Percentiles rank a stretch among this genome's conserved stretches.
These are phyloP conservation scores for Uropetala carovei DNA, from an alignment of 2,888 invertebrate genomes.

Conservation along the genomic window DNA sequence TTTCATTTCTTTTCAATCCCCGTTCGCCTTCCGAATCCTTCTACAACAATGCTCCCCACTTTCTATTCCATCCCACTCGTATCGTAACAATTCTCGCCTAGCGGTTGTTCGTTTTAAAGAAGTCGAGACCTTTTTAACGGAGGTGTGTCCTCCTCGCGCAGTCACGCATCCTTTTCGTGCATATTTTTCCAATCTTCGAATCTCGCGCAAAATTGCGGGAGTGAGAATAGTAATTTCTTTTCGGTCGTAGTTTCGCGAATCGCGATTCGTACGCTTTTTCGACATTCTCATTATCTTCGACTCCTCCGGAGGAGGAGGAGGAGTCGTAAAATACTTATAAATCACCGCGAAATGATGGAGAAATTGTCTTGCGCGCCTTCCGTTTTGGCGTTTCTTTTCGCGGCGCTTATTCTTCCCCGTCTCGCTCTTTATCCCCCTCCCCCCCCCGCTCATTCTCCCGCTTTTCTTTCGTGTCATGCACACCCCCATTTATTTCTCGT, in stretches of 20 bases:
- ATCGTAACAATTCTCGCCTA: neutral
- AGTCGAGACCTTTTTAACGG: neutral
- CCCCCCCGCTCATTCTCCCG: no score
- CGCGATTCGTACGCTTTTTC: neutral
- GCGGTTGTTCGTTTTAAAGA: no score
- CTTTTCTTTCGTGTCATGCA: slow-evolving; percentile 1
- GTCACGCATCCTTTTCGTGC: neutral
- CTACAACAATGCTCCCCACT: neutral
- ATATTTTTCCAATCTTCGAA: neutral
- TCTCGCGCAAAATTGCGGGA: neutral
- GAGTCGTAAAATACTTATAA: neutral
- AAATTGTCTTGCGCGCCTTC: slow-evolving; percentile 6
- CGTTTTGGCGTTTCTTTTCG: neutral
- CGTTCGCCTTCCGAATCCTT: neutral
- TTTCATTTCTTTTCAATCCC: slow-evolving; percentile 10
- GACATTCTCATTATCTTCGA: neutral
- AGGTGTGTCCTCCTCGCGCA: neutral
- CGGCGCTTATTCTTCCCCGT: neutral
- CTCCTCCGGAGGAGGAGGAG: neutral
- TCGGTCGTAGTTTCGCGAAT: neutral
- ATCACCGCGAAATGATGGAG: slow-evolving; percentile 18
- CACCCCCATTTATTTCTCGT: neutral
- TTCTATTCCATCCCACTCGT: neutral
- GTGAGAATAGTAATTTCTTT: neutral
- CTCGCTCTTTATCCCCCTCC: neutral